Percentiles rank a stretch among this genome's conserved stretches.
phyloP scores from a whole-genome alignment of 2,888 invertebrate genomes.

The Lithodes maja region DNA sequence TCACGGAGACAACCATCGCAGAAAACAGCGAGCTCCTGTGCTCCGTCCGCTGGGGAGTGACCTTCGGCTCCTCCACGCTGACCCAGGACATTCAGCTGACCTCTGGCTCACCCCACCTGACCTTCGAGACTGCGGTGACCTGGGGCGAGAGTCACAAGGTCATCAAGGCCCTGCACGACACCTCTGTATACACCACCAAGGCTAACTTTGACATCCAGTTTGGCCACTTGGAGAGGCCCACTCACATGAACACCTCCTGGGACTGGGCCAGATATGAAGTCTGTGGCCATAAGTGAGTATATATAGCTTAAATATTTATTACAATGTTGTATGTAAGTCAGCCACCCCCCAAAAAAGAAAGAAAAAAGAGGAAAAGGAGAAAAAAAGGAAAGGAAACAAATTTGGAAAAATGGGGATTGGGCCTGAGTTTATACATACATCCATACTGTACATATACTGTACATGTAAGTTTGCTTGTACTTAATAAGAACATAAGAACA shows the following conservation, averaged over 20 bases:
- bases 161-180: conserved; percentile 76
- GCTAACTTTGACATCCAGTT: conserved; percentile 77
- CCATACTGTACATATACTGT: no score
- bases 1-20: background rate
- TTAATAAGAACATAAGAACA: no score
- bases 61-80: conserved; percentile 70
- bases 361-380: no score
- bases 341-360: no score
- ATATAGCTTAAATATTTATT: background rate
- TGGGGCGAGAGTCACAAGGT: conserved; percentile 77
- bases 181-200: conserved; percentile 73
- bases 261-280: conserved; percentile 77
- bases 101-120: conserved; percentile 75
- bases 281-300: conserved; percentile 76
- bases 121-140: conserved; percentile 75
- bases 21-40: background rate
- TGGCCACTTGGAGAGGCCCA: conserved; percentile 76
- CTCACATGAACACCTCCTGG: conserved; percentile 77
- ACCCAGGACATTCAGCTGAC: conserved; percentile 75
- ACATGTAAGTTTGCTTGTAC: no score
- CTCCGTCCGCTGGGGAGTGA: conserved; percentile 11
- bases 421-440: no score
- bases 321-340: no score
- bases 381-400: no score
- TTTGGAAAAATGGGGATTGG: no score